Evolutionary conservation across 1,140 invertebrate species (phyloP).

Genomic region (Druon quercuslanigerum): DNA sequence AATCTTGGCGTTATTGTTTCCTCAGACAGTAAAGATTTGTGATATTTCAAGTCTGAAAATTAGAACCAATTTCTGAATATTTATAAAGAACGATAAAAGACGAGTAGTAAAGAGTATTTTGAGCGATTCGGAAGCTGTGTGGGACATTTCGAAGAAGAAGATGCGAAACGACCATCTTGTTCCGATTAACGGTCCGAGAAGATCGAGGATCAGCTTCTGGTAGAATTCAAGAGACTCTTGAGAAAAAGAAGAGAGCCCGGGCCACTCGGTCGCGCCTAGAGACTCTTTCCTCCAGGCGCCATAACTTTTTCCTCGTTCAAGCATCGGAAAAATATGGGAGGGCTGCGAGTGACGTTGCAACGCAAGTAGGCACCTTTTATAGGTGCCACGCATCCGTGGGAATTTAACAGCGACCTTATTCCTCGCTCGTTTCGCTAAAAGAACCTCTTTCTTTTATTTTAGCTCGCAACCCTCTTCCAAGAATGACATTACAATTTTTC

Average conservation of each 20-base stretch:
- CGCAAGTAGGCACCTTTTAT: constrained; percentile 51
- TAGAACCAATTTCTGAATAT: background rate
- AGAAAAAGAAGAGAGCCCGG: constrained; percentile 40
- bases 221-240: constrained; percentile 40
- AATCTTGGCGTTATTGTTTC: no score
- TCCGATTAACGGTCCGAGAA: constrained; percentile 42
- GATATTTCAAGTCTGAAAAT: no score
- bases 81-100: background rate
- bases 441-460: background rate
- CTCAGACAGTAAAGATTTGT: no score
- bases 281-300: constrained; percentile 47
- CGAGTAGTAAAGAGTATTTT: background rate
- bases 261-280: constrained; percentile 44
- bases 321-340: constrained; percentile 62
- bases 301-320: constrained; percentile 60
- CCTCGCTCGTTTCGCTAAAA: constrained; percentile 35
- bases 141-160: constrained; percentile 17
- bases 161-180: constrained; percentile 33
- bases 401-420: constrained; percentile 33
- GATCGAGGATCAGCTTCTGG: constrained; percentile 43
- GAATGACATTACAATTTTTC: no score
- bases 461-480: no score
- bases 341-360: constrained; percentile 62
- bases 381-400: constrained; percentile 36
- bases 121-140: background rate